phyloP scores from a whole-genome alignment of 2,888 invertebrate genomes.

The Aphodius sticticus region DNA sequence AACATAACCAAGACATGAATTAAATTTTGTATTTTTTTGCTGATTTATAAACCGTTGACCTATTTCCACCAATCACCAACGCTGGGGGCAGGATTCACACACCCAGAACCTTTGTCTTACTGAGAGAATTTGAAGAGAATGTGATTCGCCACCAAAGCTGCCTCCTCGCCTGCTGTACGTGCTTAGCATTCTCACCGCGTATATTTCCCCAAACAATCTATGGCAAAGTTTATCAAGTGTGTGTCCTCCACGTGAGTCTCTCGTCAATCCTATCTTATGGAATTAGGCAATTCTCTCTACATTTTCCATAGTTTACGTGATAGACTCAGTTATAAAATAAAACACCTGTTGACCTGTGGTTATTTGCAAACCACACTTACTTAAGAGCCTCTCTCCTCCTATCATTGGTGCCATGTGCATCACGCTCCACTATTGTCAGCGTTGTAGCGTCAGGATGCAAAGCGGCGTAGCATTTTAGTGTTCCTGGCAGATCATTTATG shows the following conservation, averaged over 20 bases:
- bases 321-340: not conserved
- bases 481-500: too few species aligned
- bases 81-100: too few species aligned
- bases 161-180: not conserved
- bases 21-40: too few species aligned
- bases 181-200: too few species aligned
- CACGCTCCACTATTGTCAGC: not conserved
- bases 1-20: too few species aligned
- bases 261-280: not conserved
- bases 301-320: not conserved
- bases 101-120: too few species aligned
- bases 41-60: too few species aligned
- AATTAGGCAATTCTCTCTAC: not conserved
- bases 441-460: too few species aligned
- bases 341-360: not conserved
- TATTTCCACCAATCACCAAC: too few species aligned
- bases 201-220: too few species aligned
- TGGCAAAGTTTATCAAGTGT: not conserved
- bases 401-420: not conserved
- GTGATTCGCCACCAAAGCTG: not conserved
- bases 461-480: not conserved
- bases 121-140: not conserved
- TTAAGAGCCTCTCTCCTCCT: too few species aligned
- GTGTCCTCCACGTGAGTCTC: not conserved
- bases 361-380: not conserved